phyloP scores from a whole-genome alignment of 1,140 invertebrate species.

The Hylaeus anthracinus region DNA sequence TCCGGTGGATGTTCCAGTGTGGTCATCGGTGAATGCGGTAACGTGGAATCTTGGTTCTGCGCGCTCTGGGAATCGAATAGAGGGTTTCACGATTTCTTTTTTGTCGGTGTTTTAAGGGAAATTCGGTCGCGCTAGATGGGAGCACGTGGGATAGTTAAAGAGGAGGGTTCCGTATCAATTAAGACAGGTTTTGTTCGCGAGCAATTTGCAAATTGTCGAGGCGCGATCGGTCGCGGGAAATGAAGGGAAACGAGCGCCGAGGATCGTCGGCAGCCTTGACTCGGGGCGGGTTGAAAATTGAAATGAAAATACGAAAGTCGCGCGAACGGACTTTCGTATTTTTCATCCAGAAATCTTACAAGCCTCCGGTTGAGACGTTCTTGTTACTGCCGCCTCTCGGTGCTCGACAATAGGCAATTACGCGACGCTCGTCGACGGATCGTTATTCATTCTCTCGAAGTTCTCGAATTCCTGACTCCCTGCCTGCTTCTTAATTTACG shows the following conservation, averaged over 20 bases:
- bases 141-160: neutral
- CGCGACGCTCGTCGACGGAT: slow-evolving; percentile 31
- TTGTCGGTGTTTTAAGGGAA: no score
- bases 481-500: slow-evolving; percentile 41
- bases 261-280: slow-evolving; percentile 36
- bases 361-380: slow-evolving; percentile 39
- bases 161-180: slow-evolving; percentile 50
- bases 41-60: neutral
- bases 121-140: no score
- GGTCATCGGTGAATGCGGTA: neutral
- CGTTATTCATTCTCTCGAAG: slow-evolving; percentile 45
- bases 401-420: slow-evolving; percentile 59
- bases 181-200: slow-evolving; percentile 56
- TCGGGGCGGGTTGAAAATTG: neutral
- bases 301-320: no score
- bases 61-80: neutral
- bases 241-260: slow-evolving; percentile 37
- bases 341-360: slow-evolving; percentile 56
- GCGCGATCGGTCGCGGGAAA: slow-evolving; percentile 40
- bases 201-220: slow-evolving; percentile 55
- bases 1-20: neutral
- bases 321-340: slow-evolving; percentile 44
- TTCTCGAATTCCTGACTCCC: slow-evolving; percentile 10
- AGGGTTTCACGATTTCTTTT: no score
- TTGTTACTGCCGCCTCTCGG: slow-evolving; percentile 24